Conservation (phyloP, 2,113 vertebrate species). For the Pan troglodytes region DNA sequence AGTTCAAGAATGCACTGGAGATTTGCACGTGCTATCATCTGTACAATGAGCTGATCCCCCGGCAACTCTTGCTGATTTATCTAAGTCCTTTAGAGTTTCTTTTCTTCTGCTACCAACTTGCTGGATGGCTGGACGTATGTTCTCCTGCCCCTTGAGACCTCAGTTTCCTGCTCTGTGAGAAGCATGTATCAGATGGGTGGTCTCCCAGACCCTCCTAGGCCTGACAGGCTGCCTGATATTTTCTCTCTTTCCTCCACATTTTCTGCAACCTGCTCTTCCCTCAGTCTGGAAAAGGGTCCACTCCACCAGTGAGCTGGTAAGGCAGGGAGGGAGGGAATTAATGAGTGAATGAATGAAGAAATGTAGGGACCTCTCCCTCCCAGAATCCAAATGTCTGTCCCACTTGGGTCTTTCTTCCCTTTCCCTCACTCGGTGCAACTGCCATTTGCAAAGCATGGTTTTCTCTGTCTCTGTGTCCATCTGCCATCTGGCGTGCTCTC, state of each 20-base stretch:
- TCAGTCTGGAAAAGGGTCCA: not conserved
- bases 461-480: not conserved
- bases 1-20: accelerated
- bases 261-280: not conserved
- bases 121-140: accelerated
- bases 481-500: not conserved
- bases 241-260: not conserved
- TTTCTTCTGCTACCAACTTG: not conserved
- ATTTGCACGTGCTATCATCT: accelerated
- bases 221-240: not conserved
- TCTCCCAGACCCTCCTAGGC: not conserved
- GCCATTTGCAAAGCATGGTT: not conserved
- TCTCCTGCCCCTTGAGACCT: not conserved
- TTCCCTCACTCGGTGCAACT: not conserved
- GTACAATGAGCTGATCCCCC: not conserved
- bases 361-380: not conserved
- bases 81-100: not conserved
- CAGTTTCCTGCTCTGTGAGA: not conserved
- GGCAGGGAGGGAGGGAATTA: not conserved
- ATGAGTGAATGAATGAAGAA: no score
- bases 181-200: not conserved
- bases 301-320: no score
- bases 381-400: no score
- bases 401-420: not conserved
- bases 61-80: not conserved